These are phyloP conservation scores for Harlomillsia oculata DNA, from an alignment of 1,140 invertebrate species.

Conservation along the genomic window DNA sequence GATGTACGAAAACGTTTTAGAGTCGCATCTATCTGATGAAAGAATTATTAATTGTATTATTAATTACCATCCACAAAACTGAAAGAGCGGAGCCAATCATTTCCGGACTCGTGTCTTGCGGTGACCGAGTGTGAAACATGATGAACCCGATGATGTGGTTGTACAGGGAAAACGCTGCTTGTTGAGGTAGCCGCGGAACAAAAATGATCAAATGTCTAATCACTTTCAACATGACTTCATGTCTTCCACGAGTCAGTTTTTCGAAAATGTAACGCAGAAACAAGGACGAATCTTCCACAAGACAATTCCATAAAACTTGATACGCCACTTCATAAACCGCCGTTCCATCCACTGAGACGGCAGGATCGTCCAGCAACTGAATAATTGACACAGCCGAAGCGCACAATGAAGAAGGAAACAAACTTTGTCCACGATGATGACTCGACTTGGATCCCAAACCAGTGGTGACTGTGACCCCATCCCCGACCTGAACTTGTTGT, in stretches of 20 bases:
- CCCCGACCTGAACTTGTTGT: constrained; percentile 13
- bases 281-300: constrained; percentile 94
- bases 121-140: constrained; percentile 96
- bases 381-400: constrained; percentile 91
- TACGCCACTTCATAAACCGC: constrained; percentile 83
- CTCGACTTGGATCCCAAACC: constrained; percentile 21
- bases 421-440: constrained; percentile 77
- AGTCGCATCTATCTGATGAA: too few species aligned
- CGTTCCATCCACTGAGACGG: constrained; percentile 85
- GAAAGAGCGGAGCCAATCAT: constrained; percentile 87
- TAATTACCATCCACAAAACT: constrained; percentile 84
- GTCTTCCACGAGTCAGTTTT: constrained; percentile 85
- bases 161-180: constrained; percentile 96
- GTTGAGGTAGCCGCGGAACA: constrained; percentile 85
- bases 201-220: constrained; percentile 79
- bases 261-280: constrained; percentile 94
- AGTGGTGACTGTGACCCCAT: constrained; percentile 31
- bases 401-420: constrained; percentile 94
- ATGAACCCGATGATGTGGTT: constrained; percentile 99
- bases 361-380: constrained; percentile 86
- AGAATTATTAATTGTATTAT: too few species aligned
- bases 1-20: not conserved
- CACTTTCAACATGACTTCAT: constrained; percentile 89
- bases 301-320: constrained; percentile 90
- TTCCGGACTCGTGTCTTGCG: constrained; percentile 86